Base-by-base conservation (phyloP, 1,140 invertebrate species). In the Leptonema lineaticorne region DNA sequence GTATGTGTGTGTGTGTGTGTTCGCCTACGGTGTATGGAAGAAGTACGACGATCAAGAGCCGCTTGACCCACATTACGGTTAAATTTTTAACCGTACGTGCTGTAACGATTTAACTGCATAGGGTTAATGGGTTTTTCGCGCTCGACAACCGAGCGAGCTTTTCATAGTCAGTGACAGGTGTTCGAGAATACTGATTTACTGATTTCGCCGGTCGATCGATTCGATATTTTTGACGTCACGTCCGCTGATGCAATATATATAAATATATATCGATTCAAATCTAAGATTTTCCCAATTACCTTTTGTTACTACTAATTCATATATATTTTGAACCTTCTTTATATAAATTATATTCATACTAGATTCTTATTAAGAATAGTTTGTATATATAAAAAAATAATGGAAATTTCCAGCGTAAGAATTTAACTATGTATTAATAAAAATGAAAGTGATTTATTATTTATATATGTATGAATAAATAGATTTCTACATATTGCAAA, bases 231-330 rank as follows among this genome's bases (percentile, higher is more conserved):
- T 27, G 56, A 58, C 56, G 56, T 58, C 56, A 58, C 56, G 26
- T 58, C 56, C 56, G 56, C 56, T 58, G 56, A 27, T 27, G 56
- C 56, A 58, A 58, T n/a, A n/a, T n/a, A n/a, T n/a, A n/a, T n/a
- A n/a, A n/a, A n/a, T n/a, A n/a, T n/a, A n/a, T n/a, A n/a, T n/a
- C n/a, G n/a, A n/a, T n/a, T n/a, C n/a, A n/a, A n/a, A n/a, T n/a
- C n/a, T n/a, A n/a, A n/a, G n/a, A n/a, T n/a, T n/a, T n/a, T n/a
- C n/a, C n/a, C n/a, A n/a, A n/a, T n/a, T n/a, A n/a, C n/a, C n/a
- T n/a, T n/a, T n/a, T n/a, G n/a, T n/a, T n/a, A n/a, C n/a, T n/a
- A n/a, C n/a, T n/a, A n/a, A n/a, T n/a, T n/a, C n/a, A n/a, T n/a
- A n/a, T n/a, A n/a, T n/a, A n/a, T n/a, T n/a, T n/a, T n/a, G n/a